Base-by-base conservation (phyloP, 2,888 invertebrate genomes). In the Apamea epomidion region DNA sequence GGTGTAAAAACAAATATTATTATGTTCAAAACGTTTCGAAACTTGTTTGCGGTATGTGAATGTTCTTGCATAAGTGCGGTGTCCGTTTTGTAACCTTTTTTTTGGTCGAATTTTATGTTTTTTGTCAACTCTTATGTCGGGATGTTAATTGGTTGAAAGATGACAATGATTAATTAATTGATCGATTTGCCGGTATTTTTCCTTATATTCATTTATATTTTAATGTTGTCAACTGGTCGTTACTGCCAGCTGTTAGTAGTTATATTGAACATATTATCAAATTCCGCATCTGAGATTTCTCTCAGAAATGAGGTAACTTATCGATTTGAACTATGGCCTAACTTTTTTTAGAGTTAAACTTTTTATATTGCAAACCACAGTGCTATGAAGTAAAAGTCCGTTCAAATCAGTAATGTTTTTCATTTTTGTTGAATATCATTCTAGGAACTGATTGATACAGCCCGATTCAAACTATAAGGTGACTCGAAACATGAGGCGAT, bases 1-100 rank as follows among this genome's bases (percentile, higher is more conserved):
- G 29, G 32, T 74, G 75, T 75, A 37, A 84, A 74, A 76, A 54
- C 69, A 84, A 85, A 83, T 73, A 83, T 75, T 74, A 81, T 64
- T 21, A 58, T 51, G 82, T 74, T 48, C n/a, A 48, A 65, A 18
- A 54, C 60, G 25, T 82, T 70, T 77, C 32, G 68, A 68, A 77
- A 84, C 74, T 71, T 67, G 64, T 68, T 68, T 8, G 37, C 6
- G 58, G 45, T 70, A 70, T 48, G 64, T 65, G 14, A 77, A 86
- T 45, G 68, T 42, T 60, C 60, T 82, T 84, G 62, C 86, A n/a
- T 81, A 85, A 75, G 29, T 42, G 12, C 29, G 8, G 16, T 54
- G 48, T 37, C 32, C 48, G 14, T 37, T 77, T 37, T 77, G 29
- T 45, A 60, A 65, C 12, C 5, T 37, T 67, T 25, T 82, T 45